phyloP scores from a whole-genome alignment of 2,888 invertebrate species.

The Pseudeuparius sepicola region DNA sequence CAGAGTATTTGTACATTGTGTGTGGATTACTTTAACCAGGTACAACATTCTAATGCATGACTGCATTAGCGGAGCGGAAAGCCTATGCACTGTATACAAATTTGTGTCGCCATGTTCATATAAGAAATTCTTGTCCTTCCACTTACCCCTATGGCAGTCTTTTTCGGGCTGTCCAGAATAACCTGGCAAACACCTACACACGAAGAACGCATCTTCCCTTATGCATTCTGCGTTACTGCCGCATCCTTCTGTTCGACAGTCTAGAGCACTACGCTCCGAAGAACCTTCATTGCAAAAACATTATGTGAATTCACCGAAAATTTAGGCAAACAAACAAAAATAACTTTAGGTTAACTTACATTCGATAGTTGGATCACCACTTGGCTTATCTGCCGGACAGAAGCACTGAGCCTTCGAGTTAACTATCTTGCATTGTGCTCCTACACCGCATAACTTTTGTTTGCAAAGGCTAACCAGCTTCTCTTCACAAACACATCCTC shows the following conservation, averaged over 20 bases:
- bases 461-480: conserved; percentile 62
- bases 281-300: conserved; percentile 41
- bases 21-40: no score
- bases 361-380: conserved; percentile 76
- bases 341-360: no score
- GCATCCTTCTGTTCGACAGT: conserved; percentile 78
- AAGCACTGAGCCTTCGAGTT: conserved; percentile 65
- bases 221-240: conserved; percentile 80
- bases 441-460: conserved; percentile 68
- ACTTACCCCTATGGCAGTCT: conserved; percentile 58
- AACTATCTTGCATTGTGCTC: conserved; percentile 68
- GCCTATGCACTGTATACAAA: no score
- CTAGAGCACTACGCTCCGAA: conserved; percentile 50
- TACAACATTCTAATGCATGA: no score
- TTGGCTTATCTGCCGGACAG: conserved; percentile 72
- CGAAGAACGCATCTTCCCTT: conserved; percentile 72
- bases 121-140: no score
- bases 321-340: conserved; percentile 3
- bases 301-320: not conserved
- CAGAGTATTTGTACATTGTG: no score
- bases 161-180: conserved; percentile 62
- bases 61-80: no score
- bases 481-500: conserved; percentile 68
- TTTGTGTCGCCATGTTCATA: no score
- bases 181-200: conserved; percentile 69